Evolutionary conservation across 35 echinoderm and acorn worm species (phyloP), one percentile per base, ranked within the genome.

Genomic region (Acanthaster planci): DNA sequence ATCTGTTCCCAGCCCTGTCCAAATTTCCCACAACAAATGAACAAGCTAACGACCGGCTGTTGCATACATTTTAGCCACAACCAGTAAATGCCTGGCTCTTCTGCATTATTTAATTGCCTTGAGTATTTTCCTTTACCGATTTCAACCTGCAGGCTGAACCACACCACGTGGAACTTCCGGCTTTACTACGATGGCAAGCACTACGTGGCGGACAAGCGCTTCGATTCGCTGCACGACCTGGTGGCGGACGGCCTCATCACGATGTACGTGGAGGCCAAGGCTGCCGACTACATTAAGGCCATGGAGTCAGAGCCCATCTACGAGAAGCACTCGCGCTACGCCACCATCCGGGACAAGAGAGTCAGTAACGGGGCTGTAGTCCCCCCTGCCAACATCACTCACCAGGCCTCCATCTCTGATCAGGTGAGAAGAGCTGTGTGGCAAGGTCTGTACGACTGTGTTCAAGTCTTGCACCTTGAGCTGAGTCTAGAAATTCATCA

Each of bases 301-400:
- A 99, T 99, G 88, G 89, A 87, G 8, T 81, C 92, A 17, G 96
- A 99, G 40, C 96, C 96, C 21, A 99, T 99, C 86, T 99, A 99
- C 58, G 96, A 99, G 22, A 93, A 94, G 81, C 92, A 99, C 81
- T 87, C 85, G 51, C 93, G 93, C 54, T 93, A 85, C 39, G 89
- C 96, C 8, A 94, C 91, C 31, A 83, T 83, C 53, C 21, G 81
- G 32, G 81, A 83, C 36, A 83, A 57, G 54, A 56, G 81, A 38
- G 30, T 37, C 17, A 83, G 81, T 36, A 83, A 83, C 56, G 81
- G 81, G 22, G 32, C 22, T 27, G 27, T 83, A 21, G 51, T 83
- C 3, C 81, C 81, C 1, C 51, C 53, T 18, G 8, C 18, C 1
- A 14, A 5, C 4, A 57, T 29, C 23, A 23, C 42, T n/a, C 76